Evolutionary conservation across 2,797 vertebrate species (phyloP), one percentile per base, ranked within the genome.

Genomic region (Aeoliscus strigatus): DNA sequence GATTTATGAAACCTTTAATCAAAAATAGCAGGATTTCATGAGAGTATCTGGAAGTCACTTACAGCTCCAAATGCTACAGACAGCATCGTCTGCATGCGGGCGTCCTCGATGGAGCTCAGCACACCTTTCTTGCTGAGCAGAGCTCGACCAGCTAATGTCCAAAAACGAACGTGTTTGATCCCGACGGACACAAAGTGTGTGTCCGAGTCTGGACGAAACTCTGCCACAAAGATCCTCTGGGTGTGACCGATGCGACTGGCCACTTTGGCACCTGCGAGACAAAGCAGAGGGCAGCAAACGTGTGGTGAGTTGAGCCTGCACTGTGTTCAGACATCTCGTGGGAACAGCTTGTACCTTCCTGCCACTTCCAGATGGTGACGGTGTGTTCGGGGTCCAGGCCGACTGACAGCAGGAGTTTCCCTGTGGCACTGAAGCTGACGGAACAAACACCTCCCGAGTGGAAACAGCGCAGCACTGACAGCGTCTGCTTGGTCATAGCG

Each of bases 1-100:
- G 1, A 31, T 42, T 4, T 41, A 38, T 47, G 10, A 33, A 14
- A 21, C 2, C 28, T 30, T 11, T 13, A 6, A 18, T 41, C 7
- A 13, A 21, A 16, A 10, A 23, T 9, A 12, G 21, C n/a, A 17
- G 14, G 5, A 12, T 28, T 41, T 40, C 14, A 25, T 33, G 18
- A 21, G 3, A 21, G 11, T 27, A 13, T 11, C 25, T 11, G 13
- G 32, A 57, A 63, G 53, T 50, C 63, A 96, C 96, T 39, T 91
- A 99, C 96, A 86, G 96, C 96, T 85, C 96, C 96, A 68, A 99
- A 99, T 6, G 96, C 96, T 9, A 98, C 91, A 9, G 96, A 94
- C 0, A 99, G 88, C 96, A 99, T 99, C 0, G 94, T 98, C 76
- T 98, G 96, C 94, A 96, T 96, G 38, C 91, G 89, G 38, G 92